Conservation (phyloP, 2,888 invertebrate genomes). For the Tenthredo mesomela region DNA sequence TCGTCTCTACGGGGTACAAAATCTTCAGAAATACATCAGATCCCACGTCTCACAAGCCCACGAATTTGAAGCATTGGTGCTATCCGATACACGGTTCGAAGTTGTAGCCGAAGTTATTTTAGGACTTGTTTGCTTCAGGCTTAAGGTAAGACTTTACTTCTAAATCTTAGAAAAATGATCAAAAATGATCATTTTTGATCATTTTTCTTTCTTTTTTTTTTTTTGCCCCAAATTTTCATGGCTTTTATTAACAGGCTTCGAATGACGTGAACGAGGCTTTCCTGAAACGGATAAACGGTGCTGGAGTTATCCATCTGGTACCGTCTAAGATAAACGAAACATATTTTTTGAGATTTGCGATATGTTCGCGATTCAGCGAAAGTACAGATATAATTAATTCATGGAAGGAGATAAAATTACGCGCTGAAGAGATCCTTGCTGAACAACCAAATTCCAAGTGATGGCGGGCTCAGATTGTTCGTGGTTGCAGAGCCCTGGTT, state of each 20-base stretch:
- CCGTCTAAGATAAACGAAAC: conserved; percentile 92
- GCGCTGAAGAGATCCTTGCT: conserved; percentile 85
- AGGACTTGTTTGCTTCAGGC: conserved; percentile 97
- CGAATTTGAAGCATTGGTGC: conserved; percentile 90
- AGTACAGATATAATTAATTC: conserved; percentile 90
- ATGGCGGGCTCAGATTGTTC: conserved; percentile 76
- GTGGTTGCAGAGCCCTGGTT: conserved; percentile 71
- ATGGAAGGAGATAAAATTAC: conserved; percentile 91
- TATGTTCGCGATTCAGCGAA: conserved; percentile 92
- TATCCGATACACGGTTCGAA: conserved; percentile 91
- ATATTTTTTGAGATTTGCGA: conserved; percentile 93
- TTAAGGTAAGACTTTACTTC: conserved; percentile 82
- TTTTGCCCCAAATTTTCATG: not conserved
- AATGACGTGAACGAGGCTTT: conserved; percentile 92
- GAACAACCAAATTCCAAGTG: conserved; percentile 76
- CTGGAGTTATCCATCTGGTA: conserved; percentile 95
- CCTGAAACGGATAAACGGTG: conserved; percentile 91
- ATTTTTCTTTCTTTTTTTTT: conserved; percentile 2
- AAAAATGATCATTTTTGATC: not conserved
- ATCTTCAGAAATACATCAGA: conserved; percentile 92
- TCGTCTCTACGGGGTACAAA: conserved; percentile 92
- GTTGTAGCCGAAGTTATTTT: conserved; percentile 93
- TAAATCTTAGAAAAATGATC: not conserved
- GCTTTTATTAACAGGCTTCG: conserved; percentile 78
- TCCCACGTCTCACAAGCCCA: conserved; percentile 92